Evolutionary conservation across 2,797 vertebrate genomes (phyloP).

Genomic region (Ispidina lecontei): DNA sequence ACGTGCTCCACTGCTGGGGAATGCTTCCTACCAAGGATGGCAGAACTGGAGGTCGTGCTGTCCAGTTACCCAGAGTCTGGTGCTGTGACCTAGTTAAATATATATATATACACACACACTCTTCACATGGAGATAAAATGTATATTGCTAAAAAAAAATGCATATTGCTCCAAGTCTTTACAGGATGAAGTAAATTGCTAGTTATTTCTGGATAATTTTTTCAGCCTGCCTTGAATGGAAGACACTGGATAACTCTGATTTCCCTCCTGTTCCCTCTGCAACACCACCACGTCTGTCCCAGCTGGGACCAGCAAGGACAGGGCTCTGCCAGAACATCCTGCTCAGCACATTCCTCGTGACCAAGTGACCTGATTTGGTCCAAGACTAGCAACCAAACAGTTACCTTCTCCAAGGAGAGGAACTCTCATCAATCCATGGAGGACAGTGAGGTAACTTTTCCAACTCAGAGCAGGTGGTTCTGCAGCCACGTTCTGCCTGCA

Average conservation of each 20-base stretch:
- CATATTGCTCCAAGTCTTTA: neutral
- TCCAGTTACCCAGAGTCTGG: neutral
- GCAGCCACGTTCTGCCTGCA: neutral
- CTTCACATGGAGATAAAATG: neutral
- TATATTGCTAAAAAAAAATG: neutral
- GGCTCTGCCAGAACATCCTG: neutral
- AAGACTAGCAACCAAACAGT: neutral
- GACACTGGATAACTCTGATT: neutral
- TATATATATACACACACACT: neutral
- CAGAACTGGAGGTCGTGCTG: neutral
- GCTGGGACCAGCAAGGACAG: neutral
- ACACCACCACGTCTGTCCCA: neutral
- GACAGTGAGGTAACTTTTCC: neutral
- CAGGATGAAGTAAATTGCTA: neutral
- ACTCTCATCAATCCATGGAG: neutral
- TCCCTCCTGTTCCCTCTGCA: neutral
- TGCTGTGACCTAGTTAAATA: neutral
- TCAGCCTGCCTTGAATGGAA: neutral
- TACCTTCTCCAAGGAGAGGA: neutral
- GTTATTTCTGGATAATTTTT: neutral
- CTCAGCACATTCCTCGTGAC: neutral
- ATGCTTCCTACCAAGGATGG: neutral
- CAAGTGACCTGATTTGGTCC: neutral
- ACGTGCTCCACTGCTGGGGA: fast-evolving
- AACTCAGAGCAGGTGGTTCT: neutral